A percentile compares a stretch with the other conserved stretches of the same genome.
Conservation (phyloP, 2,113 vertebrate species). For the Fulica atra region DNA sequence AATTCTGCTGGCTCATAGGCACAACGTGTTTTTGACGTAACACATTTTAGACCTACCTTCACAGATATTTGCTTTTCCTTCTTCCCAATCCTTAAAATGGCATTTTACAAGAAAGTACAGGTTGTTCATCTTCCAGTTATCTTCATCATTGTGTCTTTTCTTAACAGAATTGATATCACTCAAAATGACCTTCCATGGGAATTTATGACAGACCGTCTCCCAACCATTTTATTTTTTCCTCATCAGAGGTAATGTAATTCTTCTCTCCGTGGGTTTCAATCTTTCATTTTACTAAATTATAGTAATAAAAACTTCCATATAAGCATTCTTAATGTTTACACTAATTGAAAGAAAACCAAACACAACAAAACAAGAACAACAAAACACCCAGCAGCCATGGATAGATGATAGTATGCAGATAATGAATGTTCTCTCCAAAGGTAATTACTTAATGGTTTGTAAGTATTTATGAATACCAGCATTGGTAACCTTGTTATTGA, state of each 20-base stretch:
- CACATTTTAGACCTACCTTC: background rate
- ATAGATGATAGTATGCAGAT: background rate
- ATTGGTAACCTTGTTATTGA: background rate
- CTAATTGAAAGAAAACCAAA: background rate
- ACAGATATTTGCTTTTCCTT: background rate
- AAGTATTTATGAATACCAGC: background rate
- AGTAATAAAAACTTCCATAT: background rate
- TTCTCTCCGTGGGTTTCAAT: background rate
- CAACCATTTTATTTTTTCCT: conserved; percentile 92
- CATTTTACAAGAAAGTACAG: background rate
- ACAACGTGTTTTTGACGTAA: background rate
- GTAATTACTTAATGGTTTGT: background rate
- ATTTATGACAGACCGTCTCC: conserved; percentile 95
- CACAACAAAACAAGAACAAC: background rate
- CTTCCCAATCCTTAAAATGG: background rate
- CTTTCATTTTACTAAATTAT: background rate
- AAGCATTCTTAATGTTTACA: background rate
- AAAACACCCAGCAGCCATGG: background rate
- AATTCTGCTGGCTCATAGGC: background rate
- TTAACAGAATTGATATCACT: conserved; percentile 88
- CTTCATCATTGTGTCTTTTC: background rate
- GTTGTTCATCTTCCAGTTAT: background rate
- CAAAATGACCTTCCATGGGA: conserved; percentile 98
- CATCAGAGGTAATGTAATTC: conserved; percentile 82
- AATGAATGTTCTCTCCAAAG: background rate